A percentile compares a stretch with the other conserved stretches of the same genome.
Conservation (phyloP, 2,113 vertebrate species). For the Acrocephalus kingi region DNA sequence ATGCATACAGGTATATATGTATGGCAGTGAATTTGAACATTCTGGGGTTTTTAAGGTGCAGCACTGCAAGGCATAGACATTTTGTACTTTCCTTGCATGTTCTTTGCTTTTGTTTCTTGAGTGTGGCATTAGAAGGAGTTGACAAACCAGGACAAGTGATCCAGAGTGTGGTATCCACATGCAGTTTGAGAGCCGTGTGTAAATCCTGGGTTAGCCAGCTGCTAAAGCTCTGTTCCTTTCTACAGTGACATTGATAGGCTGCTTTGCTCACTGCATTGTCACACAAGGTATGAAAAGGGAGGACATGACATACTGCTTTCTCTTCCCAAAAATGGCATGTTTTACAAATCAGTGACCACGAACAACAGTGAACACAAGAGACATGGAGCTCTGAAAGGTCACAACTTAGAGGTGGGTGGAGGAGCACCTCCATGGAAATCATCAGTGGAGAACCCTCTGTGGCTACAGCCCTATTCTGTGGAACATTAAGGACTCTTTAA, state of each 20-base stretch:
- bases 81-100: neutral
- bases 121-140: neutral
- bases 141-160: neutral
- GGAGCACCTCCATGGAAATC: neutral
- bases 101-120: neutral
- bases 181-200: rapidly evolving
- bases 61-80: neutral
- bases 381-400: neutral
- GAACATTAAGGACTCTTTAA: neutral
- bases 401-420: neutral
- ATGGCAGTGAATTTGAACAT: neutral
- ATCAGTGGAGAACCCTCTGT: neutral
- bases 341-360: neutral
- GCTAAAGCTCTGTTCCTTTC: neutral
- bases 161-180: neutral
- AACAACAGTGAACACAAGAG: neutral
- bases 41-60: neutral
- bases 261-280: neutral
- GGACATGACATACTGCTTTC: neutral
- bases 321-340: neutral
- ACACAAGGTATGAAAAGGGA: neutral
- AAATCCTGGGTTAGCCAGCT: neutral
- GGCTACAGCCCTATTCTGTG: neutral
- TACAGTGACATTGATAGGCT: neutral
- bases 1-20: neutral